Evolutionary conservation across 1,140 invertebrate genomes (phyloP).

Genomic region (Adelges cooleyi): DNA sequence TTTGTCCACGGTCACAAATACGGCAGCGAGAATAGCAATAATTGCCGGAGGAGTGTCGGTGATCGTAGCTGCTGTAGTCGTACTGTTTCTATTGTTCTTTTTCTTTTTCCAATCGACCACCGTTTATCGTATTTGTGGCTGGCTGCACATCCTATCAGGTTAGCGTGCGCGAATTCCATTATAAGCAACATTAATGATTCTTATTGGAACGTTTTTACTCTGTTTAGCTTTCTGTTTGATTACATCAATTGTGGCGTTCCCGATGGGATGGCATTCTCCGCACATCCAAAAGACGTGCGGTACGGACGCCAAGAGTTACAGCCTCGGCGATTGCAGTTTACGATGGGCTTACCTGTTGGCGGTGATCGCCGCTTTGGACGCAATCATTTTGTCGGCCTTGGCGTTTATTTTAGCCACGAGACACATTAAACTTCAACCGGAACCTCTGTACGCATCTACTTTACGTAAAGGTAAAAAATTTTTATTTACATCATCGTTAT

Average conservation of each 20-base stretch:
- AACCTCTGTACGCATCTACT: slow-evolving; percentile 52
- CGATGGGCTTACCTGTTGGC: slow-evolving; percentile 92
- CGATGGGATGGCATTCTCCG: slow-evolving; percentile 79
- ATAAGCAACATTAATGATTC: background rate
- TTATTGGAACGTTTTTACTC: slow-evolving; percentile 2
- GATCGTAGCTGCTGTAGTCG: slow-evolving; percentile 67
- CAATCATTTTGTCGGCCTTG: slow-evolving; percentile 72
- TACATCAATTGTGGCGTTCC: slow-evolving; percentile 76
- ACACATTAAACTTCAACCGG: slow-evolving; percentile 70
- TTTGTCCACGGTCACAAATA: slow-evolving; percentile 65
- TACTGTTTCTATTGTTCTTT: slow-evolving; percentile 81
- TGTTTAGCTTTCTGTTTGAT: slow-evolving; percentile 64
- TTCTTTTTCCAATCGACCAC: slow-evolving; percentile 88
- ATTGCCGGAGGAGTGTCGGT: slow-evolving; percentile 79
- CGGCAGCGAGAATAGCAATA: slow-evolving; percentile 68
- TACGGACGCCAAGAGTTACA: slow-evolving; percentile 58
- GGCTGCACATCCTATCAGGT: slow-evolving; percentile 90
- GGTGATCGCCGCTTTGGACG: slow-evolving; percentile 83
- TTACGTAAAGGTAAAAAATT: slow-evolving; percentile 29
- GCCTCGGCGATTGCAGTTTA: slow-evolving; percentile 69
- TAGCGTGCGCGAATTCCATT: slow-evolving; percentile 36
- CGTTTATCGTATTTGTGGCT: slow-evolving; percentile 84
- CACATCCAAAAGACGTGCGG: slow-evolving; percentile 78
- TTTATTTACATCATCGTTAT: background rate
- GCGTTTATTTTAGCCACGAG: slow-evolving; percentile 87